Evolutionary conservation across 2,888 invertebrate species (phyloP).

Genomic region (Calliscelio sp.): DNA sequence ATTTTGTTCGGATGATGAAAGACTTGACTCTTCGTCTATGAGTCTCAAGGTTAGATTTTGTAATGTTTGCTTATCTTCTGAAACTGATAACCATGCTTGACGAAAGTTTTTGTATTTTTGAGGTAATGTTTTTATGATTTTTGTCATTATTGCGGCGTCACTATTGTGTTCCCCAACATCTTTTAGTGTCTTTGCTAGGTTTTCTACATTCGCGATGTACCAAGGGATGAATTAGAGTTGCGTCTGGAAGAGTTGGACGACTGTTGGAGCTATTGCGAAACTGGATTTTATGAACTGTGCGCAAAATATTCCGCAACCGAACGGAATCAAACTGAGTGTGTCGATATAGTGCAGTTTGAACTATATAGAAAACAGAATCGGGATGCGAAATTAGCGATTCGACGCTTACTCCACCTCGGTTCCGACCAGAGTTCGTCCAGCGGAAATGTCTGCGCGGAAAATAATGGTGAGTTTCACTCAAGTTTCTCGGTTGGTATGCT

Average conservation of each 20-base stretch:
- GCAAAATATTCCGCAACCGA: not conserved
- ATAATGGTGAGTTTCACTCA: not conserved
- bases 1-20: slow-evolving; percentile 20
- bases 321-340: not conserved
- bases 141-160: slow-evolving; percentile 58
- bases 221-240: no score
- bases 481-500: not conserved
- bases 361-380: not conserved
- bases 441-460: not conserved
- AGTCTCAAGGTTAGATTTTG: slow-evolving; percentile 50
- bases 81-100: slow-evolving; percentile 58
- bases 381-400: not conserved
- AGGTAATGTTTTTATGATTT: slow-evolving; percentile 52
- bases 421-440: not conserved
- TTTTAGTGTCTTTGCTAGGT: slow-evolving; percentile 45
- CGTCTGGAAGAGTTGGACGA: no score
- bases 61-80: slow-evolving; percentile 52
- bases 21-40: slow-evolving; percentile 37
- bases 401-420: not conserved
- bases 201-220: slow-evolving; percentile 50
- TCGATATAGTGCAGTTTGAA: not conserved
- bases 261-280: no score
- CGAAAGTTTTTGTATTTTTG: slow-evolving; percentile 52
- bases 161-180: slow-evolving; percentile 53
- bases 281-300: not conserved